Evolutionary conservation across 1,140 invertebrate species (phyloP).

Genomic region (Hirudo medicinalis): DNA sequence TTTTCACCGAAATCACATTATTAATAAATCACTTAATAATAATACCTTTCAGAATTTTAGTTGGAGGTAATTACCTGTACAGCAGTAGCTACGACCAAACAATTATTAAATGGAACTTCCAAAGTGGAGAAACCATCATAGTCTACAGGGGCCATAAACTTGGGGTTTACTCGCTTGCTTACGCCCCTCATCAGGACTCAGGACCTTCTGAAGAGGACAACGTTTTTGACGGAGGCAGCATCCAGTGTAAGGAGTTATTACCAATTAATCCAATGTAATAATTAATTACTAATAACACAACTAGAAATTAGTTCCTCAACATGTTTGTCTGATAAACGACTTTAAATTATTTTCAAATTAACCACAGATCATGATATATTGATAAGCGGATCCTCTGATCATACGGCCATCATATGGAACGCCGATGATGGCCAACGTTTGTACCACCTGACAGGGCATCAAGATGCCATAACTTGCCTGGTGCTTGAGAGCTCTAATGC

Average conservation of each 20-base stretch:
- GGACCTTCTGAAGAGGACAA: not conserved
- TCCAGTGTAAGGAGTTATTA: too few relatives aligned
- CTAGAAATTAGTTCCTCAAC: too few relatives aligned
- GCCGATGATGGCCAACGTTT: not conserved
- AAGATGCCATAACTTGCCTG: slow-evolving; percentile 4
- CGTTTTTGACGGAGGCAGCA: too few relatives aligned
- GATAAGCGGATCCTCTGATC: not conserved
- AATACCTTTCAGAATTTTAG: not conserved
- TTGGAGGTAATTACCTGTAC: not conserved
- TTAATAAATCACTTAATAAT: too few relatives aligned
- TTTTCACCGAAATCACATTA: not conserved
- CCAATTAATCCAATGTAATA: too few relatives aligned
- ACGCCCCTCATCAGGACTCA: not conserved
- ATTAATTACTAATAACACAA: too few relatives aligned
- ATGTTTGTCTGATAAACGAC: too few relatives aligned
- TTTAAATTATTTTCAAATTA: too few relatives aligned
- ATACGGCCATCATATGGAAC: slow-evolving; percentile 3
- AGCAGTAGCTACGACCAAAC: slow-evolving; percentile 9
- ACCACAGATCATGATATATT: not conserved
- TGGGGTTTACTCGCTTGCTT: not conserved
- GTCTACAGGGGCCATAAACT: slow-evolving; percentile 3
- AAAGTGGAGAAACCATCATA: not conserved
- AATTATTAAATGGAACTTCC: slow-evolving; percentile 7
- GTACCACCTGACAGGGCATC: not conserved
- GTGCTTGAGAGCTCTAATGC: not conserved